These are phyloP conservation scores for Propithecus perrieri DNA, from an alignment of 2,797 vertebrate genomes.

Conservation along the genomic window DNA sequence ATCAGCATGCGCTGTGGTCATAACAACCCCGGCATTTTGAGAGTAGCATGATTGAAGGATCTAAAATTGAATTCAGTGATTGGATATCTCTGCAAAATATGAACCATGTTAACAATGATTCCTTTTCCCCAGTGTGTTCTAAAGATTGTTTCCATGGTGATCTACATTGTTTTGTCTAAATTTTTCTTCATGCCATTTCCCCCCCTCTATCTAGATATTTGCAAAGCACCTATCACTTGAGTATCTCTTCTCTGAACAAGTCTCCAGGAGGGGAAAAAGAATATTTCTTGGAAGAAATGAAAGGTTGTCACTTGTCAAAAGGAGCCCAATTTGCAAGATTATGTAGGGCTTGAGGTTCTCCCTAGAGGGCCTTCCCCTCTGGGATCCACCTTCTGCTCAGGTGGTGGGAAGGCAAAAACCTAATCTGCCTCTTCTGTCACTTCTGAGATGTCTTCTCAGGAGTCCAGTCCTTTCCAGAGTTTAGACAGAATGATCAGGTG, in stretches of 20 bases:
- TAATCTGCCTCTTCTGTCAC: neutral
- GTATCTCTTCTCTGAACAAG: constrained; percentile 71
- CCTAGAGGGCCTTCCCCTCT: neutral
- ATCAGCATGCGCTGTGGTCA: neutral
- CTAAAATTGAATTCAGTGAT: constrained; percentile 27
- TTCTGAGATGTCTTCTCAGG: neutral
- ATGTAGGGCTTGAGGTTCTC: neutral
- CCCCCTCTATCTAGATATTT: constrained; percentile 58
- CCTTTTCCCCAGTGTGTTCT: constrained; percentile 51
- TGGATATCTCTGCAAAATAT: constrained; percentile 52
- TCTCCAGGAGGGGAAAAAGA: constrained; percentile 55
- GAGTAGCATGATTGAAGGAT: neutral
- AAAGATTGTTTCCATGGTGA: constrained; percentile 74
- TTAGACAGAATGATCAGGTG: neutral
- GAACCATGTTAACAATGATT: constrained; percentile 55
- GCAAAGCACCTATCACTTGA: constrained; percentile 65
- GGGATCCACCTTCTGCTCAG: neutral
- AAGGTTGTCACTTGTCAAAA: constrained; percentile 64
- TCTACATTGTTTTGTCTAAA: constrained; percentile 69
- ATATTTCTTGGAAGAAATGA: constrained; percentile 59
- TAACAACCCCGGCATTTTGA: neutral
- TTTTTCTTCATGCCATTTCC: constrained; percentile 36
- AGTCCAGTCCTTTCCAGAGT: neutral
- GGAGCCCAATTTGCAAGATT: constrained; percentile 34
- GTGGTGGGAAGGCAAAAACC: neutral